These are phyloP conservation scores for Mesoclemmys tuberculata DNA, from an alignment of 2,113 vertebrate genomes.

Conservation along the genomic window DNA sequence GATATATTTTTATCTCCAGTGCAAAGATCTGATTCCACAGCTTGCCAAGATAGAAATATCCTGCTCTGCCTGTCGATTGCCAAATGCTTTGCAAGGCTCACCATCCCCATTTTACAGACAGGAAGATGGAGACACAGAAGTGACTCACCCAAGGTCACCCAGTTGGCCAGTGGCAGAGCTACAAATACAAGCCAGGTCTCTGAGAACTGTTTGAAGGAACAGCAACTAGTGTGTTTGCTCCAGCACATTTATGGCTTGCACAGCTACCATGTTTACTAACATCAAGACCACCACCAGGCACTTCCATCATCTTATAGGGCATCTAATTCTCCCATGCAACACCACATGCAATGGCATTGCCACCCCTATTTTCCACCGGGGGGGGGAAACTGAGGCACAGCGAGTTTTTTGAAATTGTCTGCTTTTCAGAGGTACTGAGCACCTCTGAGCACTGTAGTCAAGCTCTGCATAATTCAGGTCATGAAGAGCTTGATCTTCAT, in stretches of 20 bases:
- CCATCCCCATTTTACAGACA: background rate
- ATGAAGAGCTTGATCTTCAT: too few relatives aligned
- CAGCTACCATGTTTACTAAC: background rate
- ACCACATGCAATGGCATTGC: background rate
- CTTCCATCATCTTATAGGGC: background rate
- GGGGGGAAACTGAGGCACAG: background rate
- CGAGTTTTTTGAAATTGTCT: background rate
- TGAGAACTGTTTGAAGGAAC: background rate
- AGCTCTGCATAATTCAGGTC: too few relatives aligned
- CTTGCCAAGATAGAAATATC: background rate
- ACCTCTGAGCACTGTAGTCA: too few relatives aligned
- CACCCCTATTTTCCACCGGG: background rate
- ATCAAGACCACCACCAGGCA: background rate
- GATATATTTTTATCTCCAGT: fast-evolving
- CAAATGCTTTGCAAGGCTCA: background rate
- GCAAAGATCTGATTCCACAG: background rate
- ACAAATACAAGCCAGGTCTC: background rate
- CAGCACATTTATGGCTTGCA: background rate
- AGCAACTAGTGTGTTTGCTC: background rate
- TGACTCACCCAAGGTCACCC: background rate
- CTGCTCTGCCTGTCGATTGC: background rate
- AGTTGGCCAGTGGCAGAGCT: background rate
- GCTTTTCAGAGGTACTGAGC: background rate
- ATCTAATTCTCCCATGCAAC: background rate
- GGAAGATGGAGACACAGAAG: background rate